phyloP scores from a whole-genome alignment of 2,797 vertebrate genomes.

The Cyprinella venusta region DNA sequence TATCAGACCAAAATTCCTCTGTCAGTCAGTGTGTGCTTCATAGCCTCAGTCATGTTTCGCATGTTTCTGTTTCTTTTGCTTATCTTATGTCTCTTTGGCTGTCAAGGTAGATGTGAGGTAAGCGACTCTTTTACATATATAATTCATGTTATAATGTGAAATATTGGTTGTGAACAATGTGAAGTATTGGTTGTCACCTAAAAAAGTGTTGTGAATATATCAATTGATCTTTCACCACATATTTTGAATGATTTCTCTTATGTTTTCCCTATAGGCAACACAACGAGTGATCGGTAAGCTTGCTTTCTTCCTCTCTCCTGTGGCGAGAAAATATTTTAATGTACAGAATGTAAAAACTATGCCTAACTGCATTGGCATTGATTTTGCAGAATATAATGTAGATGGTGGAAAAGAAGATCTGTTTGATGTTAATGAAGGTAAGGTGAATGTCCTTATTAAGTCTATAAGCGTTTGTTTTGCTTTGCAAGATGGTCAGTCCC shows the following conservation, averaged over 20 bases:
- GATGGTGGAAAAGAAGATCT: slow-evolving; percentile 88
- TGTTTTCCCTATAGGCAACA: slow-evolving; percentile 64
- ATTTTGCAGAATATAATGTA: slow-evolving; percentile 79
- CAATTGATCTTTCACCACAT: background rate
- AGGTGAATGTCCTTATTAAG: background rate
- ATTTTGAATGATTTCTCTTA: background rate
- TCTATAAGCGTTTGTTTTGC: background rate
- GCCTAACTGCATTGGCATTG: background rate
- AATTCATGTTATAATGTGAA: background rate
- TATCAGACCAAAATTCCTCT: background rate
- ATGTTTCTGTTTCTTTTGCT: slow-evolving; percentile 47
- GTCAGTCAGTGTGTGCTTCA: slow-evolving; percentile 9
- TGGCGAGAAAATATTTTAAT: background rate
- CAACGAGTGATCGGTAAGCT: slow-evolving; percentile 65
- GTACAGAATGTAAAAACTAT: background rate
- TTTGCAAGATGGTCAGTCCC: background rate
- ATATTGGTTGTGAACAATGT: background rate
- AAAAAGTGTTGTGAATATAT: slow-evolving; percentile 11
- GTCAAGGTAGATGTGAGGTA: slow-evolving; percentile 68
- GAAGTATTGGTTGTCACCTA: background rate
- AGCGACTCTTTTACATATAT: slow-evolving; percentile 50
- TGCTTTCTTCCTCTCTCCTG: background rate
- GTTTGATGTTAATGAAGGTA: slow-evolving; percentile 94
- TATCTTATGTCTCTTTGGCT: slow-evolving; percentile 58
- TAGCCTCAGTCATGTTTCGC: slow-evolving; percentile 60